Evolutionary conservation across 2,888 invertebrate species (phyloP), one percentile per base, ranked within the genome.

Genomic region (Phrixothrix hirtus): DNA sequence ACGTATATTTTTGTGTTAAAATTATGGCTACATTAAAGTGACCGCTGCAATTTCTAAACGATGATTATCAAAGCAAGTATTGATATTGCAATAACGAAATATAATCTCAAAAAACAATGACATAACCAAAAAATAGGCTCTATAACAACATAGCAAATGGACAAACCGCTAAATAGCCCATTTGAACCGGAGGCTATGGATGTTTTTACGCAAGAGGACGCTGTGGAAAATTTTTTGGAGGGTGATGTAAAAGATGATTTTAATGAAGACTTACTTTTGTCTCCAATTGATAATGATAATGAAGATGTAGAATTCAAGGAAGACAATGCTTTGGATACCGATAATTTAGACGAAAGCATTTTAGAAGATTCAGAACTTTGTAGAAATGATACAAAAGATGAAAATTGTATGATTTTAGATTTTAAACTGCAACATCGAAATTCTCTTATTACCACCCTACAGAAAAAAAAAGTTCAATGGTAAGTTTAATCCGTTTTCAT

Each of bases 181-280:
- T n/a, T 49, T 56, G 41, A 31, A 7, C 9, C 47, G 45, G 50
- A 48, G 32, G 48, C 53, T 64, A 58, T 60, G 34, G 59, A 60
- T 30, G 54, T 64, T 55, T 57, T 56, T 44, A 58, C 70, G 60
- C 66, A 64, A 69, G 73, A 70, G 66, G 70, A 66, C 69, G 68
- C 69, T 63, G 66, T 66, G 10, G 67, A 70, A 13, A 62, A 63
- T 44, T 64, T 71, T 67, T 70, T 71, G 66, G 70, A 71, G 69
- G 71, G 68, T 65, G 67, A 68, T 57, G 56, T 61, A n/a, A 67
- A 67, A 56, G 60, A 62, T 25, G 64, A 62, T 25, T 66, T 63
- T 32, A 60, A 59, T 21, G 60, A 65, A 31, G 67, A 66, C 12
- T 55, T 60, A 30, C 32, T 56, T 9, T 47, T 58, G n/a, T 42